phyloP scores from a whole-genome alignment of 2,113 vertebrate genomes.

The Daphoenositta chrysoptera region DNA sequence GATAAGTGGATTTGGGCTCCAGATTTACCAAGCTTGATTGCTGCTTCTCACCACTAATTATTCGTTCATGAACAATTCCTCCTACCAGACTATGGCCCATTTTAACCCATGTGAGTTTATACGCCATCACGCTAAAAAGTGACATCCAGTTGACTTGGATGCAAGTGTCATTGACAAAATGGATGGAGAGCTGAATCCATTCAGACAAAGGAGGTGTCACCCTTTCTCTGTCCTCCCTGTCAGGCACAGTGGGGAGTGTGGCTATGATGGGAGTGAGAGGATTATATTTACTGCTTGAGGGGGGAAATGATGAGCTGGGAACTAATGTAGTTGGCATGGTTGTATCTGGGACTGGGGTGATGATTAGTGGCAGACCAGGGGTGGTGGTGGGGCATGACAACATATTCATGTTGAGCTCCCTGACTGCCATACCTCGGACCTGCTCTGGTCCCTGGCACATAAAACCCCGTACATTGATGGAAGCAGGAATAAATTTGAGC shows the following conservation, averaged over 20 bases:
- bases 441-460: conserved; percentile 92
- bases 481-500: conserved; percentile 87
- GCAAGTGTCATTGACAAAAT: conserved; percentile 87
- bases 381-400: conserved; percentile 85
- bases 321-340: conserved; percentile 57
- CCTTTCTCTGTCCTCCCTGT: conserved; percentile 65
- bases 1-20: conserved; percentile 88
- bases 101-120: conserved; percentile 97
- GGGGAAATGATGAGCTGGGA: conserved; percentile 24
- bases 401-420: conserved; percentile 91
- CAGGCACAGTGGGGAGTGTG: conserved; percentile 73
- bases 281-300: conserved; percentile 44
- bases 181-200: conserved; percentile 86
- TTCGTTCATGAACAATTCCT: conserved; percentile 88
- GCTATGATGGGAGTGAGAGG: conserved; percentile 63
- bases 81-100: conserved; percentile 90
- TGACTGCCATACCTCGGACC: conserved; percentile 93
- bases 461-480: conserved; percentile 91
- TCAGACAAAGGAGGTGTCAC: conserved; percentile 82
- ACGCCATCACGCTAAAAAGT: conserved; percentile 86
- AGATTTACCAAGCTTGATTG: conserved; percentile 82
- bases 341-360: conserved; percentile 69
- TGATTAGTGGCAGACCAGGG: conserved; percentile 62
- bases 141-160: conserved; percentile 93
- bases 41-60: conserved; percentile 86